A percentile compares a stretch with the other conserved stretches of the same genome.
phyloP scores from a whole-genome alignment of 2,113 vertebrate species.

The Oryzias javanicus region DNA sequence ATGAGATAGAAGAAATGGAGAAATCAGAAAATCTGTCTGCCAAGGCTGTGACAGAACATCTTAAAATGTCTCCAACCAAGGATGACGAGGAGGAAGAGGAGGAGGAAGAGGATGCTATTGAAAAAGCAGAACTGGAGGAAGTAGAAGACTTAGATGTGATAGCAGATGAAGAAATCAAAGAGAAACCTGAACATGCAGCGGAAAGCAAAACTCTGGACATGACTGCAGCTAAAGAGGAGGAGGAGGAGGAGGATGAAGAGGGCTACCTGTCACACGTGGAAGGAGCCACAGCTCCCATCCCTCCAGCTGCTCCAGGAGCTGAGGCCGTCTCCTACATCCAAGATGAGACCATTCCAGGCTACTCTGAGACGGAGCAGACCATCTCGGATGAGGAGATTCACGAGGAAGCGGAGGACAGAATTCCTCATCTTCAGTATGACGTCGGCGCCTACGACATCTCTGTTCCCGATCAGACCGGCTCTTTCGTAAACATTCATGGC shows the following conservation, averaged over 20 bases:
- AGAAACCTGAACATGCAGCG: conserved; percentile 59
- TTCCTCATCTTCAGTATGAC: conserved; percentile 88
- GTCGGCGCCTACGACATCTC: conserved; percentile 84
- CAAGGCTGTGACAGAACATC: conserved; percentile 39
- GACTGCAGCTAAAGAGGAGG: conserved; percentile 61
- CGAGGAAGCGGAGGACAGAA: conserved; percentile 91
- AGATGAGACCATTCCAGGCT: conserved; percentile 96
- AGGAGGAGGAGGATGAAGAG: conserved; percentile 61
- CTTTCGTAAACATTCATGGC: conserved; percentile 85
- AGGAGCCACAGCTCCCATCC: conserved; percentile 75
- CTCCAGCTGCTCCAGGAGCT: conserved; percentile 66
- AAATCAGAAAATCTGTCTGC: conserved; percentile 60
- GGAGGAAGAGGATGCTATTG: conserved; percentile 80
- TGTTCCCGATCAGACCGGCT: conserved; percentile 83
- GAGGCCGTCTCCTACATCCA: conserved; percentile 93
- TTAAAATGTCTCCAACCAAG: conserved; percentile 67
- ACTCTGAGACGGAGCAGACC: conserved; percentile 97
- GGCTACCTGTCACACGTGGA: conserved; percentile 76
- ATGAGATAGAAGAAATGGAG: conserved; percentile 80
- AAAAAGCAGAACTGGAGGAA: conserved; percentile 90
- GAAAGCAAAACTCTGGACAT: conserved; percentile 39
- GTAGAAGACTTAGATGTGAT: conserved; percentile 83
- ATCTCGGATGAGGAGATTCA: conserved; percentile 98
- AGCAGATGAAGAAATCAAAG: conserved; percentile 74
- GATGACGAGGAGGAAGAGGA: conserved; percentile 75